These are phyloP conservation scores for Sphenodon punctatus DNA, from an alignment of 2,797 vertebrate species.

Conservation along the genomic window DNA sequence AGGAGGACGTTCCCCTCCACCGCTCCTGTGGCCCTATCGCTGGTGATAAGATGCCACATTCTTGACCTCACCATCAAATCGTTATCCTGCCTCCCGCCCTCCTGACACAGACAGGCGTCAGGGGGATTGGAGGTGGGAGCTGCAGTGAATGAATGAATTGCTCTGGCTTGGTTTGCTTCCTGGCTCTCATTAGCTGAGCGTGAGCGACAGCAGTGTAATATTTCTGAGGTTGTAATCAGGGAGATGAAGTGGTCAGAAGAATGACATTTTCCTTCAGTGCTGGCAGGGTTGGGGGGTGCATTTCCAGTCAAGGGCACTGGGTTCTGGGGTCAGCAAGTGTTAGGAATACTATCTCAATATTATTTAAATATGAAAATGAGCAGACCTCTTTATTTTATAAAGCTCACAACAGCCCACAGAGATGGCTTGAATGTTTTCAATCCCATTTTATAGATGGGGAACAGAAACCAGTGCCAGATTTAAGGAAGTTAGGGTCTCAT, in stretches of 20 bases:
- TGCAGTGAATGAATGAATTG: not conserved
- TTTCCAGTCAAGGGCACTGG: too few relatives aligned
- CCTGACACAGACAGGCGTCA: not conserved
- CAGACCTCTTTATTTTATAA: too few relatives aligned
- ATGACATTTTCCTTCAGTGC: not conserved
- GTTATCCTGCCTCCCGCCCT: not conserved
- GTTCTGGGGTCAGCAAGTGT: too few relatives aligned
- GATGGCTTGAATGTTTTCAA: too few relatives aligned
- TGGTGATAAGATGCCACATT: not conserved
- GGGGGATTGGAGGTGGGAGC: not conserved
- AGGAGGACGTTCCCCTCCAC: not conserved
- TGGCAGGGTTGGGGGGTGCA: not conserved
- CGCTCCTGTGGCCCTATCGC: not conserved
- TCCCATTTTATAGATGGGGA: too few relatives aligned
- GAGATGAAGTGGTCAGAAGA: not conserved
- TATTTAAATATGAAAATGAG: too few relatives aligned
- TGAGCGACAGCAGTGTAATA: not conserved
- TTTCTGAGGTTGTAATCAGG: not conserved
- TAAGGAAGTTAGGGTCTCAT: too few relatives aligned
- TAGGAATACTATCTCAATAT: not conserved
- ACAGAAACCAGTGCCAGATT: too few relatives aligned
- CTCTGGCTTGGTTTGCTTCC: not conserved
- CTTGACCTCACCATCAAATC: not conserved
- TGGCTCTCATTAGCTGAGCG: not conserved
- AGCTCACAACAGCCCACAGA: too few relatives aligned